phyloP scores from a whole-genome alignment of 1,140 invertebrate species.

The Drosophila watanabei region DNA sequence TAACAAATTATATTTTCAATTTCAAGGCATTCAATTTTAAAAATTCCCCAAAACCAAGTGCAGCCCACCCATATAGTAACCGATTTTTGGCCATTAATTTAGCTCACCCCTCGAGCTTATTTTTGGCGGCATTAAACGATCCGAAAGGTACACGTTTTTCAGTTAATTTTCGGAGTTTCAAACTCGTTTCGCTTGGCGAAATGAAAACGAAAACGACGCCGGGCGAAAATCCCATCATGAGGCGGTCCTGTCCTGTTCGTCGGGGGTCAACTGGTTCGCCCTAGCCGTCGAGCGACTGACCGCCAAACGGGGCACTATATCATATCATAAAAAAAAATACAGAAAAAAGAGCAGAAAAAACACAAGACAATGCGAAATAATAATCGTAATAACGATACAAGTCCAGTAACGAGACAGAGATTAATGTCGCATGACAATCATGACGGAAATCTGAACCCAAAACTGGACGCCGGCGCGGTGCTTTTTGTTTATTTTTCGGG shows the following conservation, averaged over 20 bases:
- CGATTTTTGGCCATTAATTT: neutral
- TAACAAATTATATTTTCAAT: neutral
- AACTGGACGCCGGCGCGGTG: slow-evolving; percentile 30
- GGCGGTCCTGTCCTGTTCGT: slow-evolving; percentile 15
- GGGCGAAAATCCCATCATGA: slow-evolving; percentile 41
- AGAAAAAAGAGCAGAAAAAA: neutral
- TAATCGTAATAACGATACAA: slow-evolving; percentile 61
- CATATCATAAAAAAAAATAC: neutral
- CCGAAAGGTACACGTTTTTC: slow-evolving; percentile 25
- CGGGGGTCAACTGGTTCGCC: slow-evolving; percentile 57
- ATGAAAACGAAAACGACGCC: slow-evolving; percentile 54
- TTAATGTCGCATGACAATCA: slow-evolving; percentile 71
- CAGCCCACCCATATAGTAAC: slow-evolving; percentile 5
- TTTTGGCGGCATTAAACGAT: slow-evolving; percentile 26
- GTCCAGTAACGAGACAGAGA: slow-evolving; percentile 58
- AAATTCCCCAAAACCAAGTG: neutral
- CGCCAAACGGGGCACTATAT: slow-evolving; percentile 30
- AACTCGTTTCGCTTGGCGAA: slow-evolving; percentile 47
- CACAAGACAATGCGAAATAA: slow-evolving; percentile 52
- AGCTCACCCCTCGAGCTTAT: neutral
- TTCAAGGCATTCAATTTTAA: neutral
- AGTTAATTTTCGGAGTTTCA: slow-evolving; percentile 14
- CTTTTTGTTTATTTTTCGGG: slow-evolving; percentile 24
- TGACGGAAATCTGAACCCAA: slow-evolving; percentile 58
- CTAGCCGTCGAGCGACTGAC: slow-evolving; percentile 18